Evolutionary conservation across 2,888 invertebrate genomes (phyloP), one percentile per base, ranked within the genome.

Genomic region (Alviniconcha strummeri): DNA sequence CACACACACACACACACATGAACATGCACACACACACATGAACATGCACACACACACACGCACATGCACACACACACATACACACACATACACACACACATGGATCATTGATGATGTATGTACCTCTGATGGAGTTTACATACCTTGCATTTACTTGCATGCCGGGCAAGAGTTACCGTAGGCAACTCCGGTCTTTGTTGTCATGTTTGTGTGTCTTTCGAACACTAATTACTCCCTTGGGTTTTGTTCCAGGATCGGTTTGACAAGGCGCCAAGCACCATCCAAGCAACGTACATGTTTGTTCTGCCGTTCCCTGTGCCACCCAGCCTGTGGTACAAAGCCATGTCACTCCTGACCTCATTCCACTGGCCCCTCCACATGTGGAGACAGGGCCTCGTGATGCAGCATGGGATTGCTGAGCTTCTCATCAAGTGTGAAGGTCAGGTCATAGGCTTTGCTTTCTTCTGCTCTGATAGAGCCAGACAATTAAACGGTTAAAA

Each of bases 361-460:
- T 56, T 84, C 9, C 84, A 83, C 72, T 36, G 67, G n/a, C 84
- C 84, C 1, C 69, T 85, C 13, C 84, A 86, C 81, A 60, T 85
- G 6, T 86, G 86, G 86, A 67, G 57, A 9, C 75, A 71, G 8
- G 86, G 86, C 11, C n/a, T 84, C 9, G 72, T 86, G 57, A 82
- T 86, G 11, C 80, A 85, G 57, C 83, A 84, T 17, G 82, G 84
- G 5, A 80, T 84, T 36, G 84, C 84, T 19, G 86, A 82, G 52
- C 52, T 77, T 55, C 77, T 82, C 4, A 11, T 77, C 17, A 36
- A 69, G n/a, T 77, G 69, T 52, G 36, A 76, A 77, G 82, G 82
- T 82, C 17, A 60, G 60, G 60, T 36, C 36, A 36, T 36, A 36
- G 36, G 36, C 36, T 36, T 36, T 36, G 36, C 36, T 36, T 36